phyloP scores from a whole-genome alignment of 2,888 invertebrate genomes.

The Axea sp. region DNA sequence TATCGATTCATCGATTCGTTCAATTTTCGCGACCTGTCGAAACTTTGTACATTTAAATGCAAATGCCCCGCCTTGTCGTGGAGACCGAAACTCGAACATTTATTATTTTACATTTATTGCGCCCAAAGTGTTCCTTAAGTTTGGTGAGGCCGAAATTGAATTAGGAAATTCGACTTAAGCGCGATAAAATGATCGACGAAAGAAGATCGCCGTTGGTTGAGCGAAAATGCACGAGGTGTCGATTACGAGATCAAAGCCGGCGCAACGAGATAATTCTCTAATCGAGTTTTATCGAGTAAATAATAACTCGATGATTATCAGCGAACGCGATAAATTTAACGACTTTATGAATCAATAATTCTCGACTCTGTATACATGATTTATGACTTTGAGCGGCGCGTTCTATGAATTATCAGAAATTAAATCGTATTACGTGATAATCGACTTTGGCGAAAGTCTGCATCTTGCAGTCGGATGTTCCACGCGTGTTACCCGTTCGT shows the following conservation, averaged over 20 bases:
- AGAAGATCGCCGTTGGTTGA: too few relatives aligned
- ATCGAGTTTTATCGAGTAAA: conserved; percentile 17
- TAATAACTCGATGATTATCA: conserved; percentile 25
- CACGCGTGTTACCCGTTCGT: conserved; percentile 1
- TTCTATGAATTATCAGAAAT: conserved; percentile 56
- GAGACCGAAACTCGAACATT: too few relatives aligned
- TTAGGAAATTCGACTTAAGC: too few relatives aligned
- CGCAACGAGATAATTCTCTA: conserved; percentile 3
- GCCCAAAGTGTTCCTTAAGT: too few relatives aligned
- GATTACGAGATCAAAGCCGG: conserved; percentile 5
- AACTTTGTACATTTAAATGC: too few relatives aligned
- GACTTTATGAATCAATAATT: conserved; percentile 45
- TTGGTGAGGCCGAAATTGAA: too few relatives aligned
- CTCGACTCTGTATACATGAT: conserved; percentile 37
- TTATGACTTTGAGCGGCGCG: conserved; percentile 40
- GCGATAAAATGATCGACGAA: too few relatives aligned
- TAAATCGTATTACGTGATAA: conserved; percentile 57
- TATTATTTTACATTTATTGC: too few relatives aligned
- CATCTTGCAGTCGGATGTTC: conserved; percentile 32
- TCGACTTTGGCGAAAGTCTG: conserved; percentile 53
- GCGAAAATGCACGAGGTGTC: too few relatives aligned
- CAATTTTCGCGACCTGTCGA: too few relatives aligned
- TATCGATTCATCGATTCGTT: too few relatives aligned
- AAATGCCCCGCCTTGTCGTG: too few relatives aligned
- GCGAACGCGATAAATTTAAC: conserved; percentile 2